Percentiles rank a stretch among this genome's conserved stretches.
Conservation (phyloP, 2,797 vertebrate species). For the Chromobotia macracanthus region DNA sequence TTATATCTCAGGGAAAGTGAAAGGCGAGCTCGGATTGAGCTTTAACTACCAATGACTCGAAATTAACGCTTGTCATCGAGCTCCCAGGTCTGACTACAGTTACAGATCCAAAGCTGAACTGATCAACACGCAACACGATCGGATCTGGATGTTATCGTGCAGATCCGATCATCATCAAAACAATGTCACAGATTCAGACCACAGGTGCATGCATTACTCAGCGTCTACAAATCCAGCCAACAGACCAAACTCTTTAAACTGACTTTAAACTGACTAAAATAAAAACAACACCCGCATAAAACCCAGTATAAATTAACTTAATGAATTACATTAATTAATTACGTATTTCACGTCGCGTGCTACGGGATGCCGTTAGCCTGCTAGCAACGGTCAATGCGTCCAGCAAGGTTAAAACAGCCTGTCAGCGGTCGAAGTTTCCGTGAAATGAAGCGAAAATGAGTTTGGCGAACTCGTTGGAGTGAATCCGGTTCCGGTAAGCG, state of each 20-base stretch:
- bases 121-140: background rate
- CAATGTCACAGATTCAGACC: background rate
- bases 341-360: background rate
- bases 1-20: background rate
- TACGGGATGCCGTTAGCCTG: conserved; percentile 28
- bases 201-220: background rate
- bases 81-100: background rate
- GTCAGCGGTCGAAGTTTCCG: background rate
- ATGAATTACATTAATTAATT: background rate
- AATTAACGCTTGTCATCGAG: conserved; percentile 27
- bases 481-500: conserved; percentile 22
- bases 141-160: background rate
- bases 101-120: background rate
- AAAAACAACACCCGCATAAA: background rate
- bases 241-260: too few species aligned
- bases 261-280: too few species aligned
- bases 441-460: background rate
- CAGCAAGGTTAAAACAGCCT: background rate
- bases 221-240: background rate
- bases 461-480: background rate
- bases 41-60: background rate
- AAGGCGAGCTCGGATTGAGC: conserved; percentile 10
- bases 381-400: conserved; percentile 12
- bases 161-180: background rate
- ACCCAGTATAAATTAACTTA: background rate